Evolutionary conservation across 2,113 vertebrate genomes (phyloP), one percentile per base, ranked within the genome.

Genomic region (Nerophis ophidion): DNA sequence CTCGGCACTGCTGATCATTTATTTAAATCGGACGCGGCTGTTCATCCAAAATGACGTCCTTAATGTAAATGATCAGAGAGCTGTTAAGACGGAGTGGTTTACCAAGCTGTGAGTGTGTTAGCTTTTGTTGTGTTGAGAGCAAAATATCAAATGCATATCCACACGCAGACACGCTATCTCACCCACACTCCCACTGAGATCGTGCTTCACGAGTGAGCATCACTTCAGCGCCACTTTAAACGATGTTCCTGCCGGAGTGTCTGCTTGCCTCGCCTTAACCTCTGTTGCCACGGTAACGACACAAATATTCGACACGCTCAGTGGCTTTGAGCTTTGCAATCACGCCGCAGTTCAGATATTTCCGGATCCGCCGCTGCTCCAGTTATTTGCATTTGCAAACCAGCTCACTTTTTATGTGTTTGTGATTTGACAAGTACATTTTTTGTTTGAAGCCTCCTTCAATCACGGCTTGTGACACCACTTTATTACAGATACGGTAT

Each of bases 231-330:
- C n/a, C 36, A 55, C 65, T 61, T 60, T 26, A 4, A 54, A 60
- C 13, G 50, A 66, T 70, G 70, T 65, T 55, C 65, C 65, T 19
- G 73, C 63, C 64, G 67, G 19, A 57, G 54, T 61, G 59, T 66
- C 60, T 65, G 68, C 71, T 64, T 79, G 67, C 76, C 72, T 52
- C 74, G 59, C 66, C 61, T 57, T 48, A 26, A 1, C 9, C 75
- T 74, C 34, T 52, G 61, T 83, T 81, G 67, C 82, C 76, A 75
- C 74, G 67, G 87, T 63, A 85, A 87, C 82, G 44, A 42, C 72
- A 74, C 74, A 68, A 80, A 72, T 38, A 79, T 57, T 76, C 61
- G 61, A 73, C 66, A 69, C 48, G 68, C 72, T 66, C 66, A 61
- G 63, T 64, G 5, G 48, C 69, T 74, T 70, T 62, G 61, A 68